These are phyloP conservation scores for Epiblema foenella DNA, from an alignment of 2,888 invertebrate species.

Conservation along the genomic window DNA sequence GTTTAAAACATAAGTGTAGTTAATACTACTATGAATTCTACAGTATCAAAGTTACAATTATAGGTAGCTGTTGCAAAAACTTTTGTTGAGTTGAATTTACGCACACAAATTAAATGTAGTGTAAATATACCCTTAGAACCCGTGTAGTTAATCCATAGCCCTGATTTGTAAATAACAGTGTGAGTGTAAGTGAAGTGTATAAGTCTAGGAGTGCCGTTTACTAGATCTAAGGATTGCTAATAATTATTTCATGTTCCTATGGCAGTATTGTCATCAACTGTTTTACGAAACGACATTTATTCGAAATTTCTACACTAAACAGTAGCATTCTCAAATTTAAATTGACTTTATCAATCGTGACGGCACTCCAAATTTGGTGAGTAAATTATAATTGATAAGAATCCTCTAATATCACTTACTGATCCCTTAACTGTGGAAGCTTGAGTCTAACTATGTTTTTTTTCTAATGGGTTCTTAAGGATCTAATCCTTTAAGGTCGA, in stretches of 20 bases:
- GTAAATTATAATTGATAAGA: slow-evolving; percentile 37
- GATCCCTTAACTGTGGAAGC: slow-evolving; percentile 5
- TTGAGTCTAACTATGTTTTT: slow-evolving; percentile 10
- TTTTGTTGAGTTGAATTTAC: background rate
- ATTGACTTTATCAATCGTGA: slow-evolving; percentile 7
- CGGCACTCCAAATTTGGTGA: slow-evolving; percentile 35
- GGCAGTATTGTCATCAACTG: background rate
- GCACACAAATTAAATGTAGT: background rate
- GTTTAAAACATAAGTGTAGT: background rate
- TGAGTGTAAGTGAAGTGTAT: slow-evolving; percentile 29
- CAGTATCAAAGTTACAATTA: background rate
- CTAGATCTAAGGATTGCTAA: background rate
- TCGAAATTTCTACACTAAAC: no score
- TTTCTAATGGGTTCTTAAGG: background rate
- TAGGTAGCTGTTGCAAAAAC: background rate
- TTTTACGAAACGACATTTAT: background rate
- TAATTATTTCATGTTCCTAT: no score
- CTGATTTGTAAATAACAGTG: slow-evolving; percentile 13
- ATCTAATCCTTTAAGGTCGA: background rate
- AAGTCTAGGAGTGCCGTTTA: slow-evolving; percentile 24
- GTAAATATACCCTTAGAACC: slow-evolving; percentile 28
- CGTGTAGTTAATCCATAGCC: background rate
- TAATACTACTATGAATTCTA: no score
- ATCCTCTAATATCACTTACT: slow-evolving; percentile 21
- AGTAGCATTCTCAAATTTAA: background rate